Conservation (phyloP, 2,113 vertebrate genomes). For the Ophthalmolycus amberensis region DNA sequence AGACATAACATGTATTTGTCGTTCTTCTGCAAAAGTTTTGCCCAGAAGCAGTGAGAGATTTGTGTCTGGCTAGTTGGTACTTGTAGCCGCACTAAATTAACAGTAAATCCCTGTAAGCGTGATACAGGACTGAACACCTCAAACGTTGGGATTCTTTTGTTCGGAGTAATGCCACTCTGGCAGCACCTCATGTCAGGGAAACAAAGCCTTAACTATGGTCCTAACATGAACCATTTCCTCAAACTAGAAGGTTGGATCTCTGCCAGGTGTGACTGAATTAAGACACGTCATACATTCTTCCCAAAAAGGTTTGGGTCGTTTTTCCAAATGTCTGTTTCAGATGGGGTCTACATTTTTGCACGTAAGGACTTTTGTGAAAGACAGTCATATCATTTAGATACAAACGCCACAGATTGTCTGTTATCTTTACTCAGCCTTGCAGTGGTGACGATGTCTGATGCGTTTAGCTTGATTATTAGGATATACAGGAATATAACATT, state of each 20-base stretch:
- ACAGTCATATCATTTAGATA: no score
- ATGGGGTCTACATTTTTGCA: no score
- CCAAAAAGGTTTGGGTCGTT: no score
- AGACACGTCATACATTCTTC: no score
- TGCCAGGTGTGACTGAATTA: no score
- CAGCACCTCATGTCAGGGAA: background rate
- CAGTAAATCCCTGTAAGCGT: background rate
- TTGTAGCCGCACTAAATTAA: background rate
- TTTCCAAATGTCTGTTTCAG: no score
- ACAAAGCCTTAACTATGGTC: background rate
- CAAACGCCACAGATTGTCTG: no score
- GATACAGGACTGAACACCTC: background rate
- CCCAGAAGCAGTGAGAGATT: background rate
- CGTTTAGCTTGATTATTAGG: background rate
- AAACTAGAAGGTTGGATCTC: background rate
- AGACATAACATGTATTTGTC: background rate
- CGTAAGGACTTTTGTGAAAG: no score
- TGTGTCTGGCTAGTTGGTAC: background rate
- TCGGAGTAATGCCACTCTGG: background rate
- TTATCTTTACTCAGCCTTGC: no score
- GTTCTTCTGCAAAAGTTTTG: background rate
- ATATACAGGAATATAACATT: background rate
- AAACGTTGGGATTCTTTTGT: background rate
- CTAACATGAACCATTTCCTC: background rate
- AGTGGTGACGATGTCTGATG: background rate